Evolutionary conservation across 2,113 vertebrate species (phyloP), one percentile per base, ranked within the genome.

Genomic region (Plotosus lineatus): DNA sequence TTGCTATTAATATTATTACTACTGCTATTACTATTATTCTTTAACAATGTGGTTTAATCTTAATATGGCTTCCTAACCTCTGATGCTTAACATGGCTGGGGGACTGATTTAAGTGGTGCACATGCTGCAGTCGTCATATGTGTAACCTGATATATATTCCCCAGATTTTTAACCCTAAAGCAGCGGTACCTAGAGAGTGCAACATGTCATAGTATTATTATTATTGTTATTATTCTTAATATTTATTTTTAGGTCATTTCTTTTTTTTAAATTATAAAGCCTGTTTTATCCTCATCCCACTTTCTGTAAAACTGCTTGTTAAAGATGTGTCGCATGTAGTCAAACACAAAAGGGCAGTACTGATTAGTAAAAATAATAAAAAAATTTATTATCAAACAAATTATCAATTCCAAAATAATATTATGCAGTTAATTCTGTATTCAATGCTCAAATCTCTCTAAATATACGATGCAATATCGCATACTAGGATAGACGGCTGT

Each of bases 41-140:
- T 19, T 51, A 51, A 51, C 28, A 48, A 12, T n/a, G n/a, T 73
- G 56, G 28, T 55, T 80, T 48, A 38, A 68, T 66, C 68, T 80
- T 50, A 86, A 77, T 84, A 79, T 80, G 77, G 78, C 73, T 82
- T 82, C 50, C 69, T n/a, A 77, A 11, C 28, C 48, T 48, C 26
- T 60, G 38, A 38, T n/a, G 21, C 55, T 40, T 75, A 75, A 61
- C 60, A 78, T 68, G 56, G 33, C 42, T 61, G 73, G 82, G 80
- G 83, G 81, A 81, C 71, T 44, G 31, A 60, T 86, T 86, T 82
- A 69, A 86, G 33, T 77, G 84, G 21, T 68, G 75, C 82, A 78
- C 80, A 75, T 82, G 76, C 77, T 77, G 82, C 75, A 82, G 85
- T 51, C 44, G 77, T 33, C 55, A 75, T 66, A 38, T 82, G 84